Evolutionary conservation across 2,797 vertebrate species (phyloP), one percentile per base, ranked within the genome.

Genomic region (Eurystomus glaucurus): DNA sequence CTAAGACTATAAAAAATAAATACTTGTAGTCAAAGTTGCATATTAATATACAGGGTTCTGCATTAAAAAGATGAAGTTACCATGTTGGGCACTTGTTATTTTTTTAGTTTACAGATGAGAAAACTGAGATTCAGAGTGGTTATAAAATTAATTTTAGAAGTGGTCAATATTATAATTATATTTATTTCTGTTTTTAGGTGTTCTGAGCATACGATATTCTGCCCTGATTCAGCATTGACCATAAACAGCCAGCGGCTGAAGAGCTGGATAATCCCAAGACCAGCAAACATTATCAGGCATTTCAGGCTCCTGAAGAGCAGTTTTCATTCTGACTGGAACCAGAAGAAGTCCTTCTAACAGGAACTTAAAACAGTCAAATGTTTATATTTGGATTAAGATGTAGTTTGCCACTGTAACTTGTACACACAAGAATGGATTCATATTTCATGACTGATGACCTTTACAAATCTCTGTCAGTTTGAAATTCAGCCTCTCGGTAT

Each of bases 381-480:
- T 85, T 92, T 91, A 46, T 82, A 65, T 80, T 88, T 77, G 75
- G 85, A 93, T 94, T 94, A 96, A 91, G 94, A 95, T 69, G 75
- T 85, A 89, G 78, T 68, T 95, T 93, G 93, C 71, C 88, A 94
- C 84, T 74, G 60, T 61, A 91, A 91, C 45, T 80, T 39, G 62
- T 87, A 93, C 77, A 85, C 68, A 85, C 33, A 80, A 71, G 92
- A 94, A 85, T 16, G 61, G 92, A 80, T 87, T 92, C 75, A 71
- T 96, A 94, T 91, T 96, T 96, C 81, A 80, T 60, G 80, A 94
- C 86, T 91, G 90, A 68, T 93, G 88, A 93, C 86, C 23, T 94
- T 94, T 93, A 94, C 48, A 95, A 68, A 94, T 61, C 81, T 86
- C 78, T 85, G 71, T 61, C 60, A 95, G 48, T 74, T 89, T 91